phyloP scores from a whole-genome alignment of 2,888 invertebrate genomes.

The Abrostola tripartita region DNA sequence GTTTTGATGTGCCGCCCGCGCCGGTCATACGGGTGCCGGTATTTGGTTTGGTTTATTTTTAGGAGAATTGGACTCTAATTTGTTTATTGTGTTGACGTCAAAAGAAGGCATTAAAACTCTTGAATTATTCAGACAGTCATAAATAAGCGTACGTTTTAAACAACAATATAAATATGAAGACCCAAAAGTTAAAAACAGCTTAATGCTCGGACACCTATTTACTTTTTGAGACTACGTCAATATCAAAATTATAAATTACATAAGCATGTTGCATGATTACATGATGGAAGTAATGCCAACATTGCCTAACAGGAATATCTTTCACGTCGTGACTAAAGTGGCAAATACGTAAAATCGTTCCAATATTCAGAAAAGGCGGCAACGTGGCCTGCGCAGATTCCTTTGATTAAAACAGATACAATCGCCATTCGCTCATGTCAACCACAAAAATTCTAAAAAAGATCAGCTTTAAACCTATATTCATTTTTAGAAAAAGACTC shows the following conservation, averaged over 20 bases:
- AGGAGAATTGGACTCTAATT: neutral
- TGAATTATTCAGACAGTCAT: too few relatives aligned
- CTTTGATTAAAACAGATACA: constrained; percentile 4
- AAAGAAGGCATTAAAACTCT: too few relatives aligned
- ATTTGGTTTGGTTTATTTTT: neutral
- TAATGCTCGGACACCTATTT: too few relatives aligned
- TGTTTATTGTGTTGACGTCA: too few relatives aligned
- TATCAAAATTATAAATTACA: too few relatives aligned
- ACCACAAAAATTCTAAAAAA: neutral
- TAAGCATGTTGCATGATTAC: too few relatives aligned
- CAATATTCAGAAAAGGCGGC: neutral
- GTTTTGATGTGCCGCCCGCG: constrained; percentile 10
- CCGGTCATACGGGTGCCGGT: neutral
- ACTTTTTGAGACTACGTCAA: too few relatives aligned
- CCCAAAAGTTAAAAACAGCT: too few relatives aligned
- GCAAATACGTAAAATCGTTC: neutral
- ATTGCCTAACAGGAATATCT: neutral
- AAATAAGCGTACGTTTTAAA: too few relatives aligned
- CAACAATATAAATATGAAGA: too few relatives aligned
- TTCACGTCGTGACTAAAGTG: neutral
- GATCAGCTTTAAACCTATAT: neutral
- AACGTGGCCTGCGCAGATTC: neutral
- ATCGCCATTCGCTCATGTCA: constrained; percentile 3
- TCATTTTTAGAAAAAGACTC: constrained; percentile 5
- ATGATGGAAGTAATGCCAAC: too few relatives aligned